Evolutionary conservation across 2,888 invertebrate species (phyloP).

Genomic region (Macrosoma leucophasiata): DNA sequence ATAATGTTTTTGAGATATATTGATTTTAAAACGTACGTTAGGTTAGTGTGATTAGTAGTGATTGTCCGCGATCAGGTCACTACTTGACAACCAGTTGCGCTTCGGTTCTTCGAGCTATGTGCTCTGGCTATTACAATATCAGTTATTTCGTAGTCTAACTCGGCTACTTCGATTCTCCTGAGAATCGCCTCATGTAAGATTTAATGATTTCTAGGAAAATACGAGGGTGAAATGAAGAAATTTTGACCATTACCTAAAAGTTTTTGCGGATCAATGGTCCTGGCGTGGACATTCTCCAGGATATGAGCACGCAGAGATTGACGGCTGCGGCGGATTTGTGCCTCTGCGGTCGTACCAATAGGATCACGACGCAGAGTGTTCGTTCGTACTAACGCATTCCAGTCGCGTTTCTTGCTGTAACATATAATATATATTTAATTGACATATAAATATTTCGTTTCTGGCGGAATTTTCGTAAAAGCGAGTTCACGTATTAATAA

Average conservation of each 20-base stretch:
- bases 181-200: no score
- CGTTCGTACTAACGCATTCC: slow-evolving; percentile 88
- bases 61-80: no score
- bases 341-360: slow-evolving; percentile 85
- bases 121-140: no score
- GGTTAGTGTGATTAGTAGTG: no score
- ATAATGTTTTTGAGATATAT: no score
- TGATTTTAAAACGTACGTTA: not conserved
- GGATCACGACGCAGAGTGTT: slow-evolving; percentile 83
- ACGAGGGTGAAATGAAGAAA: not conserved
- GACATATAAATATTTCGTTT: no score
- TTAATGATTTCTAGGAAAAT: not conserved
- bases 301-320: slow-evolving; percentile 84
- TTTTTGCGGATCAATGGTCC: slow-evolving; percentile 83
- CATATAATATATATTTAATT: not conserved
- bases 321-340: slow-evolving; percentile 77
- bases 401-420: slow-evolving; percentile 81
- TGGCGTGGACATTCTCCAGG: slow-evolving; percentile 78
- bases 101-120: no score
- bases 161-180: no score
- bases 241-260: slow-evolving; percentile 74
- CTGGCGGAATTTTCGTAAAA: no score
- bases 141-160: no score
- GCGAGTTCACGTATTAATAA: no score
- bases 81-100: no score